phyloP scores from a whole-genome alignment of 2,888 invertebrate species.

The Apamea crenata region DNA sequence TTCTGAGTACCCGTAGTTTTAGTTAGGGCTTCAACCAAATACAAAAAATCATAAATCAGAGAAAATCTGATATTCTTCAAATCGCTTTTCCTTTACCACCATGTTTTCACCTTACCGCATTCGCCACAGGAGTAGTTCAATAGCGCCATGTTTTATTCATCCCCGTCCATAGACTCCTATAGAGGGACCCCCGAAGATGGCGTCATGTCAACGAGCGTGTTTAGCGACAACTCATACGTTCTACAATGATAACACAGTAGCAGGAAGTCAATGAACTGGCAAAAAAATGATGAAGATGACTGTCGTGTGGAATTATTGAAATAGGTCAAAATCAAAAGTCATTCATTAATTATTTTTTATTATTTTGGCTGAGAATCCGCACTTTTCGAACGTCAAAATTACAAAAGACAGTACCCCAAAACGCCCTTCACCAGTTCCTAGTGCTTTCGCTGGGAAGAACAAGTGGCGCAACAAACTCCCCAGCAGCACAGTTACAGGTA shows the following conservation, averaged over 20 bases:
- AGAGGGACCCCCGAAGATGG: constrained; percentile 33
- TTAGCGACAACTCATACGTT: constrained; percentile 22
- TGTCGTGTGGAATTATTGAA: background rate
- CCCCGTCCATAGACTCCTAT: background rate
- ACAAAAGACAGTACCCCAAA: too few relatives aligned
- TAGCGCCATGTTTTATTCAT: constrained; percentile 64
- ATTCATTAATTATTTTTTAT: too few relatives aligned
- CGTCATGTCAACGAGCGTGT: constrained; percentile 26
- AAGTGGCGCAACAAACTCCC: too few relatives aligned
- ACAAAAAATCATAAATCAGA: too few relatives aligned
- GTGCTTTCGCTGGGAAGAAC: too few relatives aligned
- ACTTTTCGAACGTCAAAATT: too few relatives aligned
- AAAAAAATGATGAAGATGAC: background rate
- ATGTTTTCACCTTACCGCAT: background rate
- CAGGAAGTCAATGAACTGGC: background rate
- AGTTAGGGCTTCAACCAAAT: too few relatives aligned
- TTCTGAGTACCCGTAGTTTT: too few relatives aligned
- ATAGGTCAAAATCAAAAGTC: too few relatives aligned
- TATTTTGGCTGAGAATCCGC: too few relatives aligned
- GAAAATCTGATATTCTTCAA: background rate
- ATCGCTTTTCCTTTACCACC: constrained; percentile 12
- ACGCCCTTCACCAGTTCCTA: too few relatives aligned
- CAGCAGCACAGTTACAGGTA: too few relatives aligned
- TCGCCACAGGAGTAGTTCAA: constrained; percentile 54
- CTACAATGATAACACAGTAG: constrained; percentile 4